Percentiles rank a stretch among this genome's conserved stretches.
Conservation (phyloP, 2,888 invertebrate species). For the Unio pictorum region DNA sequence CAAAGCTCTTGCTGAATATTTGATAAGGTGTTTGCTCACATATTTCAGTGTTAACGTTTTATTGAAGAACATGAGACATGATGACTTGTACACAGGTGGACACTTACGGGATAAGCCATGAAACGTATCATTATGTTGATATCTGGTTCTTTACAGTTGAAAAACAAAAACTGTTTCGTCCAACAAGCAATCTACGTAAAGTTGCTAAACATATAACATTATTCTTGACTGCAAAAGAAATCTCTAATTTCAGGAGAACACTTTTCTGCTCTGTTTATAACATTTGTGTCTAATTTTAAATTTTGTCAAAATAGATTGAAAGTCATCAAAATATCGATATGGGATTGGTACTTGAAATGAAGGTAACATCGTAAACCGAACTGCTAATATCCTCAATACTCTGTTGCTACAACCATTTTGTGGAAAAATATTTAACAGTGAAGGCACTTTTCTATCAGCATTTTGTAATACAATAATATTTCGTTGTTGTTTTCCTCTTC, state of each 20-base stretch:
- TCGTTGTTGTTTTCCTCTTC: slow-evolving; percentile 1
- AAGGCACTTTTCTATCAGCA: background rate
- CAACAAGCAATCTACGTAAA: background rate
- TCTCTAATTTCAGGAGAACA: slow-evolving; percentile 6
- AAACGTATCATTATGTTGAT: slow-evolving; percentile 4
- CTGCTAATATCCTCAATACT: no score
- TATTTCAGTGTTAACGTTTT: slow-evolving; percentile 9
- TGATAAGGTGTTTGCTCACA: slow-evolving; percentile 9
- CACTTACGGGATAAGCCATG: slow-evolving; percentile 12
- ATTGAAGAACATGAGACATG: slow-evolving; percentile 1
- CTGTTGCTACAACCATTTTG: no score
- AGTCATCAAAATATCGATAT: background rate
- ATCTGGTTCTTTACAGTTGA: no score
- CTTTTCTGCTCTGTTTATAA: slow-evolving; percentile 1
- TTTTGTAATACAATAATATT: background rate
- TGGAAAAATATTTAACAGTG: background rate
- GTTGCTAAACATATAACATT: background rate
- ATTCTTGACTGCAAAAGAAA: background rate
- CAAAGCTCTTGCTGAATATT: slow-evolving; percentile 2
- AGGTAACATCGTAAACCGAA: background rate
- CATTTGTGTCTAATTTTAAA: no score
- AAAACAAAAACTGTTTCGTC: background rate
- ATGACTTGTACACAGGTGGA: background rate
- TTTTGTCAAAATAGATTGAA: background rate
- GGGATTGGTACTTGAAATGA: slow-evolving; percentile 4